Base-by-base conservation (phyloP, 2,888 invertebrate genomes). In the Lepidochitona cinerea region DNA sequence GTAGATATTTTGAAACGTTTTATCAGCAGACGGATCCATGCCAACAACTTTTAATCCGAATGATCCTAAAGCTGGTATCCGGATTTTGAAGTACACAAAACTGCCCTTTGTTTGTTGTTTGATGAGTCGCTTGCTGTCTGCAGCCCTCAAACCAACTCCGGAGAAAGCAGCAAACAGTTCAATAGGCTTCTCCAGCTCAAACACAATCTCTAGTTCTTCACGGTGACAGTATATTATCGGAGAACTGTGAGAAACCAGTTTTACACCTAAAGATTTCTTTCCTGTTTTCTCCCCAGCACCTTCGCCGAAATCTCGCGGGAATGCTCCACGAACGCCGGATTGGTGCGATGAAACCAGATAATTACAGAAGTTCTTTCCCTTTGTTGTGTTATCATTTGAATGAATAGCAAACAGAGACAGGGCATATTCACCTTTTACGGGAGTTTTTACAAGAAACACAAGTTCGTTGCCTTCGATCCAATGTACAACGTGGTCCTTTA, bases 281-380 rank as follows among this genome's bases (percentile, higher is more conserved):
- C 74, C 59, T 33, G 37, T 41, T 14, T 70, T 73, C 23, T 59
- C 5, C 0, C 77, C 77, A 7, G 73, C n/a, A 5, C 71, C 70
- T 41, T 74, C 49, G 41, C 73, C 74, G 37, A 75, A 74, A 35
- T 75, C 77, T 14, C 70, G 54, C 14, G 77, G 77, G 66, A 66
- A 78, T 4, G 65, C 41, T 36, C 54, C 70, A 41, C 65, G 59
- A 26, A 64, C 35, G 14, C 65, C 37, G 29, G 36, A 68, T 71
- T 78, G 75, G 0, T 73, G 70, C 0, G 75, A 23, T 6, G n/a
- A 32, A 7, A 81, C 67, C 14, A 82, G 68, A 59, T 82, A 82
- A 84, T 88, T 88, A 72, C 87, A 88, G 35, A 88, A 82, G 73
- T 88, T 88, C 26, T 77, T 74, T 53, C 84, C 76, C 23, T 72